These are phyloP conservation scores for Nannospalax galili DNA, from an alignment of 2,113 vertebrate species.

Conservation along the genomic window DNA sequence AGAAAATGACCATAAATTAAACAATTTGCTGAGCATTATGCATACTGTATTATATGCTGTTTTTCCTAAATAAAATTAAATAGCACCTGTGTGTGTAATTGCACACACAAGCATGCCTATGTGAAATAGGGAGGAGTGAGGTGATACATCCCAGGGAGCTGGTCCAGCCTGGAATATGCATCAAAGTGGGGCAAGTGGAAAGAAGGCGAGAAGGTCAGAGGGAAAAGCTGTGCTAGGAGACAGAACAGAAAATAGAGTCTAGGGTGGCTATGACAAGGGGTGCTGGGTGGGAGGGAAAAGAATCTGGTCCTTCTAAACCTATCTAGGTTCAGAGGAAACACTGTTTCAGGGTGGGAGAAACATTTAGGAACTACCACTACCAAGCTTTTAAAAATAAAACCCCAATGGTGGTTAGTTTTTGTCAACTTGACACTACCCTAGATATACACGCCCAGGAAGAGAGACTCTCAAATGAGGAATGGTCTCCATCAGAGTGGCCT, in stretches of 20 bases:
- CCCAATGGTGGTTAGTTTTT: not conserved
- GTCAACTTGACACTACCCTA: too few relatives aligned
- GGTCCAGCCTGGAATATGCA: not conserved
- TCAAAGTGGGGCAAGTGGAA: not conserved
- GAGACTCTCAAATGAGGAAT: too few relatives aligned
- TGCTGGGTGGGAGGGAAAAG: not conserved
- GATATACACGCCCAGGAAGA: too few relatives aligned
- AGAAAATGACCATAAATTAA: not conserved
- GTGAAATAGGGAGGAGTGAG: not conserved
- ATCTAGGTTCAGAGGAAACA: not conserved
- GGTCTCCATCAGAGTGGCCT: too few relatives aligned
- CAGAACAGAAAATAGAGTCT: not conserved
- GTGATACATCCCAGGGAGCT: fast-evolving
- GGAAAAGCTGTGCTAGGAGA: not conserved
- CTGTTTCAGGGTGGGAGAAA: not conserved
- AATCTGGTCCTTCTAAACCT: not conserved
- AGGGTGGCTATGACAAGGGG: not conserved
- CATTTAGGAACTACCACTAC: not conserved
- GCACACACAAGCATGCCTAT: fast-evolving
- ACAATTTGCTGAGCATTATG: not conserved
- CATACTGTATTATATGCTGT: fast-evolving
- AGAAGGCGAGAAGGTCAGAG: not conserved
- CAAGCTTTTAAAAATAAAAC: not conserved
- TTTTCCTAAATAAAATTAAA: not conserved
- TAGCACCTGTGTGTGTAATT: fast-evolving